phyloP scores from a whole-genome alignment of 2,888 invertebrate species.

The Lysandra bellargus region DNA sequence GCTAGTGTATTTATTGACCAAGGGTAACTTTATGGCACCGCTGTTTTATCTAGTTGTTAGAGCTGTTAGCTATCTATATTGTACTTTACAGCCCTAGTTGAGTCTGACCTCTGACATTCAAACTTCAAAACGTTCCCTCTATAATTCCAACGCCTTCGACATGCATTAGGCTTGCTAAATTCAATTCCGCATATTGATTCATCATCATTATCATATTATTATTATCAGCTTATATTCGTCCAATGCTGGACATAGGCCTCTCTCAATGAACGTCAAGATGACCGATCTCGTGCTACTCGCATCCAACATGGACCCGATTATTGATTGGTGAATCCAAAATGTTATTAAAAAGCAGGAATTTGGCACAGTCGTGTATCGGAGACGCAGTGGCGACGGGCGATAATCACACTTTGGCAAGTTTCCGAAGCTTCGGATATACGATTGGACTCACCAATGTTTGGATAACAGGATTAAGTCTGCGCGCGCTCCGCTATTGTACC shows the following conservation, averaged over 20 bases:
- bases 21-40: too few species aligned
- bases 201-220: too few species aligned
- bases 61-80: too few species aligned
- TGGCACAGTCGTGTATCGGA: conserved; percentile 37
- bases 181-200: neutral
- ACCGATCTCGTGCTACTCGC: too few species aligned
- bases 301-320: neutral
- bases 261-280: too few species aligned
- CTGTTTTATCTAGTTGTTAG: too few species aligned
- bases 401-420: conserved; percentile 46
- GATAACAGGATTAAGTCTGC: conserved; percentile 35
- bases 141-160: neutral
- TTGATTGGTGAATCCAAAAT: conserved; percentile 17
- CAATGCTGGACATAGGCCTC: too few species aligned
- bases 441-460: conserved; percentile 22
- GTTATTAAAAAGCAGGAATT: conserved; percentile 30
- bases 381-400: conserved; percentile 47
- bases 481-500: conserved; percentile 15
- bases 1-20: too few species aligned
- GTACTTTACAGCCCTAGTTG: neutral
- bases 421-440: conserved; percentile 35
- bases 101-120: neutral
- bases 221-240: too few species aligned
- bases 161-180: neutral
- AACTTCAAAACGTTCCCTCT: neutral